A percentile compares a stretch with the other conserved stretches of the same genome.
These are phyloP conservation scores for Rhinopomastus cyanomelas DNA, from an alignment of 2,113 vertebrate species.

Conservation along the genomic window DNA sequence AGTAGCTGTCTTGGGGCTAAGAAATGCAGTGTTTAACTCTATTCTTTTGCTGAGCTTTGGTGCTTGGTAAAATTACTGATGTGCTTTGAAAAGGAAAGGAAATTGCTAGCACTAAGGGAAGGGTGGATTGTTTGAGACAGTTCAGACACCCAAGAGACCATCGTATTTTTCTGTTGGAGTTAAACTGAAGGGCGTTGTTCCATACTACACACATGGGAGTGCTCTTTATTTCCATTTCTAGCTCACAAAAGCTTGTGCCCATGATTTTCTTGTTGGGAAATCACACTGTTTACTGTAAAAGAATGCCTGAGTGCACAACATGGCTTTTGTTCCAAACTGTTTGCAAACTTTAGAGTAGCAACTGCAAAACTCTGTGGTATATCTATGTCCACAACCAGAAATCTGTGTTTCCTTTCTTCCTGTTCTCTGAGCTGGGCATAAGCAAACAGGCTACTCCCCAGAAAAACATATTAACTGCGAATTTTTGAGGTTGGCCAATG, in stretches of 20 bases:
- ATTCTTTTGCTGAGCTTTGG: neutral
- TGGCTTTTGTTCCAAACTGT: neutral
- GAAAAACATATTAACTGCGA: neutral
- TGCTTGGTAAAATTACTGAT: neutral
- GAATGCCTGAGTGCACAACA: neutral
- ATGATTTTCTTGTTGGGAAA: slow-evolving; percentile 21
- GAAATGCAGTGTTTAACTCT: neutral
- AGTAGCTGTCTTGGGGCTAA: neutral
- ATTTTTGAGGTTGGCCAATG: no score
- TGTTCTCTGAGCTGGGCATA: neutral
- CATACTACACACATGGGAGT: neutral
- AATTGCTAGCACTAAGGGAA: neutral
- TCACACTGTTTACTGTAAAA: neutral
- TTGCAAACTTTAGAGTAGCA: neutral
- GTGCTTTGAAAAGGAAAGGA: neutral
- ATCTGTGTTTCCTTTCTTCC: neutral
- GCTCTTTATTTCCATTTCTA: slow-evolving; percentile 23
- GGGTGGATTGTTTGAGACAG: neutral
- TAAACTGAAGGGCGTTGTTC: slow-evolving; percentile 3
- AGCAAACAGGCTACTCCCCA: neutral
- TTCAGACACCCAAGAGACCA: neutral
- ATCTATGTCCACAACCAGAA: neutral
- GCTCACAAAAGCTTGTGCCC: neutral
- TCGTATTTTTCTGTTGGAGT: neutral
- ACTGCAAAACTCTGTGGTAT: neutral